phyloP scores from a whole-genome alignment of 2,113 vertebrate species.

The Pipa parva region DNA sequence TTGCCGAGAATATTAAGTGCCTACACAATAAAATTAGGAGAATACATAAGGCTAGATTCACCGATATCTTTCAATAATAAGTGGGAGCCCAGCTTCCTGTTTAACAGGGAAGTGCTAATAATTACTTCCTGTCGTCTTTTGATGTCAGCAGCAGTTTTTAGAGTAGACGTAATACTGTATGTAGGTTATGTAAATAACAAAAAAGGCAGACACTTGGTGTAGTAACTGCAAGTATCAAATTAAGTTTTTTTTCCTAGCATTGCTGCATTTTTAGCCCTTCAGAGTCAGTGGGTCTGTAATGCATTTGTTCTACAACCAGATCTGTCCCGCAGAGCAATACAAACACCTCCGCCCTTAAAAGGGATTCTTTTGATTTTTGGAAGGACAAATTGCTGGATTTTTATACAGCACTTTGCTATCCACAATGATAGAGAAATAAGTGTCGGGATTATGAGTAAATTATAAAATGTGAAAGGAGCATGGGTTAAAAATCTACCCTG shows the following conservation, averaged over 20 bases:
- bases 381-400: background rate
- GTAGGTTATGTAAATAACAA: no score
- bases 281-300: constrained; percentile 12
- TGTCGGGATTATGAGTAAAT: background rate
- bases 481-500: background rate
- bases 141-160: background rate
- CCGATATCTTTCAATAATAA: background rate
- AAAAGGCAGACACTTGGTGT: background rate
- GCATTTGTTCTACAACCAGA: constrained; percentile 1
- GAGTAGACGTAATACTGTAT: constrained; percentile 27
- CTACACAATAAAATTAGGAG: background rate
- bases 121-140: constrained; percentile 1
- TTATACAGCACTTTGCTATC: background rate
- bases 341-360: background rate
- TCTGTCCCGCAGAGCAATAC: background rate
- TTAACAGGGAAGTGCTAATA: background rate
- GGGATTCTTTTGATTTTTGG: background rate
- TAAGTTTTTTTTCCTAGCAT: constrained; percentile 14
- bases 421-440: background rate
- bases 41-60: background rate
- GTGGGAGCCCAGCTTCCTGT: background rate
- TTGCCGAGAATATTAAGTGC: background rate
- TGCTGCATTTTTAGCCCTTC: background rate
- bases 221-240: constrained; percentile 13
- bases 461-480: background rate